Percentiles rank a stretch among this genome's conserved stretches.
Conservation (phyloP, 1,140 invertebrate genomes). For the Antheraea pernyi region DNA sequence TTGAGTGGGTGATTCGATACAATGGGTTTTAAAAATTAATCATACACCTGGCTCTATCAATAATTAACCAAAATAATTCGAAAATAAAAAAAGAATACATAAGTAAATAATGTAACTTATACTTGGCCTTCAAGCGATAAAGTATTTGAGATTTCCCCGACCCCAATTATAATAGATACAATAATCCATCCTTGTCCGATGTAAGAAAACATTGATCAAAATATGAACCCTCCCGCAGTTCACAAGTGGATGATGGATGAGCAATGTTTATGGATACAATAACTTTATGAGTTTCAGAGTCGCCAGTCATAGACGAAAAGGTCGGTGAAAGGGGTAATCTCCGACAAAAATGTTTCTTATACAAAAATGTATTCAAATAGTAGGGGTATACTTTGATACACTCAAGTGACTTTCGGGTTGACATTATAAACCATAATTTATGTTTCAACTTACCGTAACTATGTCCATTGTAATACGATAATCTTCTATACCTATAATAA, state of each 20-base stretch:
- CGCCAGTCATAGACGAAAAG: not conserved
- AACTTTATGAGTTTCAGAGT: slow-evolving; percentile 4
- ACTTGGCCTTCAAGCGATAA: not conserved
- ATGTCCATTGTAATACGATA: too few relatives aligned
- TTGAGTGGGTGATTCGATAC: too few relatives aligned
- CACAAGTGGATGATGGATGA: slow-evolving; percentile 36
- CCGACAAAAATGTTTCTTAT: not conserved
- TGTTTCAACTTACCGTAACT: not conserved
- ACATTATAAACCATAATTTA: not conserved
- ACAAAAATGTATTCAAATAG: not conserved
- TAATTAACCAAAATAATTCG: not conserved
- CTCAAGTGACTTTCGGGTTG: not conserved
- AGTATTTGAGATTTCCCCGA: slow-evolving; percentile 9
- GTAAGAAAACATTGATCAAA: slow-evolving; percentile 43
- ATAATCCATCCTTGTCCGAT: slow-evolving; percentile 45
- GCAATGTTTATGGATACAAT: slow-evolving; percentile 7
- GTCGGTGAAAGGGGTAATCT: slow-evolving; percentile 1
- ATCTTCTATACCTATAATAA: too few relatives aligned
- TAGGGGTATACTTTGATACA: not conserved
- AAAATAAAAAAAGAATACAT: not conserved
- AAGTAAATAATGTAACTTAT: not conserved
- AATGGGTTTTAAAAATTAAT: not conserved
- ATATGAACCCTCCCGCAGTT: slow-evolving; percentile 22
- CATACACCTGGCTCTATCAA: not conserved
- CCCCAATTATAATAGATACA: slow-evolving; percentile 28